phyloP scores from a whole-genome alignment of 2,113 vertebrate genomes.

The Hippocampus mohnikei region DNA sequence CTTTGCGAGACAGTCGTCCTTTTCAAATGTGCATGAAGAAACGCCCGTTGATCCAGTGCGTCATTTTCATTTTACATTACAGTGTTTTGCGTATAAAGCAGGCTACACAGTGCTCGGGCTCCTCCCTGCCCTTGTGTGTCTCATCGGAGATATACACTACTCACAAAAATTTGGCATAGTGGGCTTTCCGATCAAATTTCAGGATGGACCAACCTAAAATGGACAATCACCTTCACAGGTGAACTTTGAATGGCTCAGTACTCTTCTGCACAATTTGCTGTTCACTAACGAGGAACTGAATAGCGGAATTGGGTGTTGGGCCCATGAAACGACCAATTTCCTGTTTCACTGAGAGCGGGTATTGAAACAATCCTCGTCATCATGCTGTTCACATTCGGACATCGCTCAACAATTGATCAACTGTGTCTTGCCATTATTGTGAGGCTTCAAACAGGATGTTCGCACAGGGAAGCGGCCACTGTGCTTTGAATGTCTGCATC shows the following conservation, averaged over 20 bases:
- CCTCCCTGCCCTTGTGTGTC: constrained; percentile 38
- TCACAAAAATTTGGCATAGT: constrained; percentile 1
- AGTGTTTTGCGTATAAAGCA: constrained; percentile 75
- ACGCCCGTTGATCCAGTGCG: constrained; percentile 35
- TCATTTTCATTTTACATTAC: constrained; percentile 46
- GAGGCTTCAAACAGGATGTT: no score
- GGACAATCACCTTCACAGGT: not conserved
- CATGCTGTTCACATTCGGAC: no score
- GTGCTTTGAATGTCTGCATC: no score
- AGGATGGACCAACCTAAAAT: not conserved
- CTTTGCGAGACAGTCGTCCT: constrained; percentile 54
- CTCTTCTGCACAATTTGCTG: not conserved
- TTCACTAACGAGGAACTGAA: not conserved
- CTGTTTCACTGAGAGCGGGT: no score
- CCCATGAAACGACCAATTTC: no score
- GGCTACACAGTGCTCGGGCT: constrained; percentile 60
- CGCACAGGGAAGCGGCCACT: no score
- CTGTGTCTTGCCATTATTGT: no score
- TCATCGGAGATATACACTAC: not conserved
- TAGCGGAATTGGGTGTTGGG: not conserved
- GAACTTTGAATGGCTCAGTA: not conserved
- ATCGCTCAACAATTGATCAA: no score
- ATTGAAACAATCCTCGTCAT: no score
- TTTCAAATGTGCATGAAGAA: constrained; percentile 29
- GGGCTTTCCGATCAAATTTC: not conserved